phyloP scores from a whole-genome alignment of 2,888 invertebrate species.

The Diplazon laetatorius region DNA sequence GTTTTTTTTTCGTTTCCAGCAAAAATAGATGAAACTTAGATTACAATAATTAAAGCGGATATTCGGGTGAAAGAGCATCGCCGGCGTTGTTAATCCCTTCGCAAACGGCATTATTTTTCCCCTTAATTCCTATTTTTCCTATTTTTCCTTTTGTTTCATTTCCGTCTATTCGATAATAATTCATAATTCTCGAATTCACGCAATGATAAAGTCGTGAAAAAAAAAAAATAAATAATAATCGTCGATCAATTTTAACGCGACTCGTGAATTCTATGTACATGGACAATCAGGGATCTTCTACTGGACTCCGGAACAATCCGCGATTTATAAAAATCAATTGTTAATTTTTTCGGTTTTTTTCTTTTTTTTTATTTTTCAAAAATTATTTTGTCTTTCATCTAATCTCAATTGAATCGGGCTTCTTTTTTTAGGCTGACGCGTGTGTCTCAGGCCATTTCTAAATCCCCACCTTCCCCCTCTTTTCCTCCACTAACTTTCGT shows the following conservation, averaged over 20 bases:
- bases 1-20: slow-evolving; percentile 64
- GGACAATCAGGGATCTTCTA: slow-evolving; percentile 6
- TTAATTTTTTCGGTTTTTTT: no score
- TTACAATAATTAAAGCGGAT: slow-evolving; percentile 68
- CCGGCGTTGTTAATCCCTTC: slow-evolving; percentile 37
- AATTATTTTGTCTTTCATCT: not conserved
- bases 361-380: not conserved
- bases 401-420: slow-evolving; percentile 20
- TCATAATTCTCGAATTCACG: slow-evolving; percentile 15
- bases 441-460: slow-evolving; percentile 15
- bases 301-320: slow-evolving; percentile 3
- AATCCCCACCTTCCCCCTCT: no score
- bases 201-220: slow-evolving; percentile 20
- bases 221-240: no score
- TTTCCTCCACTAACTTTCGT: slow-evolving; percentile 19
- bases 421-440: slow-evolving; percentile 30
- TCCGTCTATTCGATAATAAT: no score
- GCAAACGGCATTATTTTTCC: slow-evolving; percentile 13
- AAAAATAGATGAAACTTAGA: slow-evolving; percentile 76
- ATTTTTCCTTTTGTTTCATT: not conserved
- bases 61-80: slow-evolving; percentile 73
- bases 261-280: slow-evolving; percentile 27
- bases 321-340: slow-evolving; percentile 19
- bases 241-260: no score
- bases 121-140: slow-evolving; percentile 15